Evolutionary conservation across 2,888 invertebrate genomes (phyloP), one percentile per base, ranked within the genome.

Genomic region (Griposia aprilina): DNA sequence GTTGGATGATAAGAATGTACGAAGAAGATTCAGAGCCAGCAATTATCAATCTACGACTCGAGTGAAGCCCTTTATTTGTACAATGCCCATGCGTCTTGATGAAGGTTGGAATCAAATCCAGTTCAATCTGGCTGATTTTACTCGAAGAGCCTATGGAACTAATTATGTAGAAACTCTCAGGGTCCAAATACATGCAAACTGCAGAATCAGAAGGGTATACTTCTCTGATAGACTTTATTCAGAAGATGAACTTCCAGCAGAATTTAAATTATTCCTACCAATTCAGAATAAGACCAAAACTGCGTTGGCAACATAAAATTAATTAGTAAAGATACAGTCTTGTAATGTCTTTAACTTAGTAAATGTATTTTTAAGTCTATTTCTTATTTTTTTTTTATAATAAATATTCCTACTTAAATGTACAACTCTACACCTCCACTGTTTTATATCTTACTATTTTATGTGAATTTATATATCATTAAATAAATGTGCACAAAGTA

Each of bases 21-120:
- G 99, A 82, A 96, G 99, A 91, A 94, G 98, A 87, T 99, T 99
- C 95, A 97, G 99, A 88, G 99, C 99, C 11, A 99, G 99, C 92
- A 99, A 99, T 95, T 99, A 99, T 95, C 99, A 99, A 93, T 99
- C 99, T 62, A 98, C 98, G 23, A 99, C 99, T 1, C 97, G 99
- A 90, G 99, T 99, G 17, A 99, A 99, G 93, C 99, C 99, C n/a
- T 99, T 99, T 93, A 99, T 99, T 90, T 99, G 99, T 92, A 99
- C 99, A 13, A 99, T 99, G 99, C 99, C 99, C 0, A 98, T 99
- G 98, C 97, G 99, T 78, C 97, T 99, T 83, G 99, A 99, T 90
- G 98, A 99, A 91, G 99, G 99, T 55, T 99, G 99, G 99, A 99
- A 99, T 92, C 98, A 98, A 95, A 99, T 99, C 88, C 99, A 99